These are phyloP conservation scores for Crypturellus undulatus DNA, from an alignment of 2,113 vertebrate genomes.

Conservation along the genomic window DNA sequence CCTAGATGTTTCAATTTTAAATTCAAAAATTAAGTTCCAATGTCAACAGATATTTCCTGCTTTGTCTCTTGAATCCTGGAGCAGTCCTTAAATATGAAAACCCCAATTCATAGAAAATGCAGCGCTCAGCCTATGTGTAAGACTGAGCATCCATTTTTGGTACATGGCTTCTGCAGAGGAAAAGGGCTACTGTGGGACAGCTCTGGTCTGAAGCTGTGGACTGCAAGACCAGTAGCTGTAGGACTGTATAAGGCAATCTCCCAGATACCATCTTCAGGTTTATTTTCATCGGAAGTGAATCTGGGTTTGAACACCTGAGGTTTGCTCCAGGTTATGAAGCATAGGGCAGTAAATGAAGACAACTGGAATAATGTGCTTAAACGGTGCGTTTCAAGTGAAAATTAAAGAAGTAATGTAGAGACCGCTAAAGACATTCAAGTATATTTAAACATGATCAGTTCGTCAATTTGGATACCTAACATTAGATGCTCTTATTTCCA, in stretches of 20 bases:
- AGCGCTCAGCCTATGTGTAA: background rate
- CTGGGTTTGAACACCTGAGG: background rate
- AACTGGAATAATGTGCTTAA: background rate
- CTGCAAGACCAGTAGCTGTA: background rate
- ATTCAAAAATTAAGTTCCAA: background rate
- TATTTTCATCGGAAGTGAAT: background rate
- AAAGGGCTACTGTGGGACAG: background rate
- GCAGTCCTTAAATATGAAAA: no score
- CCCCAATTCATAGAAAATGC: no score
- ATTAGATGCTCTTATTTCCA: background rate
- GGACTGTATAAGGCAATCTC: background rate
- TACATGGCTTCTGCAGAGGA: background rate
- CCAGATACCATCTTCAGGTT: background rate
- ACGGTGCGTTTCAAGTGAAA: background rate
- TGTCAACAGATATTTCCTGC: background rate
- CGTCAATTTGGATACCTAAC: background rate
- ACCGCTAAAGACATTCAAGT: background rate
- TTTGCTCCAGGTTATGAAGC: background rate
- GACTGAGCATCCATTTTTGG: background rate
- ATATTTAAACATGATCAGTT: background rate
- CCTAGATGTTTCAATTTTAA: background rate
- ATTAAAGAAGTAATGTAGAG: background rate
- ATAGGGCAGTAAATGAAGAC: background rate
- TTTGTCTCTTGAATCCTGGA: no score
- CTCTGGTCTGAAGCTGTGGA: background rate